Evolutionary conservation across 2,797 vertebrate genomes (phyloP).

Genomic region (Cuniculus paca): DNA sequence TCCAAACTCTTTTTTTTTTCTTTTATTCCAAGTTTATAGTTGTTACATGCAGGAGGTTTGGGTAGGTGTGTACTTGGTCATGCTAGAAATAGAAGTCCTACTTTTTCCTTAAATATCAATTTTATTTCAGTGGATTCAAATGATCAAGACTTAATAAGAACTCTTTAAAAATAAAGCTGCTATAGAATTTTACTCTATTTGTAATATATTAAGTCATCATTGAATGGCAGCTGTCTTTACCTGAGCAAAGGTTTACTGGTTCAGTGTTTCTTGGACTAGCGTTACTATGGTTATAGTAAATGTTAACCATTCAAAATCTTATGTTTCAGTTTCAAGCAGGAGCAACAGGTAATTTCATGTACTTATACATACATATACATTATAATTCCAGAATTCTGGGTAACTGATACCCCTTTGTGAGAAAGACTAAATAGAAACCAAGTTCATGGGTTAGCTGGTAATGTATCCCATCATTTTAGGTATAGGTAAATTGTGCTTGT

Average conservation of each 20-base stretch:
- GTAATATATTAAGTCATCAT: neutral
- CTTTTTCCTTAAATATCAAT: constrained; percentile 35
- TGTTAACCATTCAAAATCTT: neutral
- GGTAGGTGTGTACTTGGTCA: neutral
- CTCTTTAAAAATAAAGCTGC: constrained; percentile 8
- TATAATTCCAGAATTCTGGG: constrained; percentile 36
- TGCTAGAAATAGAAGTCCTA: neutral
- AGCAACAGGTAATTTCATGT: neutral
- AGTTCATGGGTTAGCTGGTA: neutral
- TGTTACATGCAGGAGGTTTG: neutral
- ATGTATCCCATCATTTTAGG: neutral
- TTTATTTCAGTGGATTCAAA: constrained; percentile 9
- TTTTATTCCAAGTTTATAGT: neutral
- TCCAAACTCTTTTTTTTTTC: neutral
- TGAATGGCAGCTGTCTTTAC: neutral
- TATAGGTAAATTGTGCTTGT: neutral
- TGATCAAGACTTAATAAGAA: neutral
- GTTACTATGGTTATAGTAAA: neutral
- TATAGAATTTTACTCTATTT: constrained; percentile 9
- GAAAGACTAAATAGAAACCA: neutral
- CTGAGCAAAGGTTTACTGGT: neutral
- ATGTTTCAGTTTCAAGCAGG: neutral
- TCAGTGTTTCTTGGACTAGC: neutral
- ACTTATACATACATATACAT: neutral
- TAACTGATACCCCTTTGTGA: neutral